phyloP scores from a whole-genome alignment of 2,113 vertebrate genomes.

The Lophius piscatorius region DNA sequence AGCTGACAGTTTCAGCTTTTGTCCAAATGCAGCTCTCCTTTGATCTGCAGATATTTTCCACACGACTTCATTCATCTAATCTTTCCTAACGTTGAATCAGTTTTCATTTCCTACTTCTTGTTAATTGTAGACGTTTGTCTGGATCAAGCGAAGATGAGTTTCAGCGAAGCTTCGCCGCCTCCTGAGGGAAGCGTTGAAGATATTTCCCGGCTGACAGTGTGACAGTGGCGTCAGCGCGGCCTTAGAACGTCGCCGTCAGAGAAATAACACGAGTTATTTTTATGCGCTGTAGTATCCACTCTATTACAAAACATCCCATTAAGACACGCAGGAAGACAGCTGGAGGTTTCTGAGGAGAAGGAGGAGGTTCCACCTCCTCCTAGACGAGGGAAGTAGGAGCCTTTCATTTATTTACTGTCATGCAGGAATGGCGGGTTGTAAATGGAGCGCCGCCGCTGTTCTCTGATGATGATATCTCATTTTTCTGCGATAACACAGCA shows the following conservation, averaged over 20 bases:
- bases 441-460: too few relatives aligned
- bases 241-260: constrained; percentile 8
- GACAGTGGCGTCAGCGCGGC: constrained; percentile 14
- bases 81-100: constrained; percentile 55
- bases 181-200: constrained; percentile 6
- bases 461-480: too few relatives aligned
- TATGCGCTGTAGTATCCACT: background rate
- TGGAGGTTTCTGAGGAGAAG: too few relatives aligned
- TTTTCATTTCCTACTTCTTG: constrained; percentile 50
- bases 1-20: constrained; percentile 59
- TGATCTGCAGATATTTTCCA: constrained; percentile 67
- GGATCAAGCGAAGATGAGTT: constrained; percentile 31
- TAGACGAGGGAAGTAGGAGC: background rate
- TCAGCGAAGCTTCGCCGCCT: constrained; percentile 16
- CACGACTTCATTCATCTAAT: constrained; percentile 57
- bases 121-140: constrained; percentile 51
- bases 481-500: too few relatives aligned
- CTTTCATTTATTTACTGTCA: too few relatives aligned
- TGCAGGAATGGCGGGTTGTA: too few relatives aligned
- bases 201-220: constrained; percentile 16
- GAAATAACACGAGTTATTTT: background rate
- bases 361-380: too few relatives aligned
- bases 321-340: too few relatives aligned
- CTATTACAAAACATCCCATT: too few relatives aligned
- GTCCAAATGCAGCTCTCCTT: constrained; percentile 61